phyloP scores from a whole-genome alignment of 2,797 vertebrate species.

The Rallus crepitans region DNA sequence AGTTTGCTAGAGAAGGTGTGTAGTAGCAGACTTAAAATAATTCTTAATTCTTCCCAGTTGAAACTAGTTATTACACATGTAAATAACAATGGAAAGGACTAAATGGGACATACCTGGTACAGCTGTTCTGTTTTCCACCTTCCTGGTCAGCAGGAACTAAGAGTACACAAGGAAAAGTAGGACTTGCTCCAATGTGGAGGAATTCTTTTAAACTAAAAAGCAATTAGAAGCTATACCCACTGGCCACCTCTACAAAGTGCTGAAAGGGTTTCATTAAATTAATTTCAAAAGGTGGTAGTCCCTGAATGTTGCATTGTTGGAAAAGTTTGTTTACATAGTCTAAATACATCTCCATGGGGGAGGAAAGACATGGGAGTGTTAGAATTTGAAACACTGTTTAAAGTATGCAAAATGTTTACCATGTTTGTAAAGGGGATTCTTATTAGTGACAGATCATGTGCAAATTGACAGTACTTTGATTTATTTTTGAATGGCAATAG shows the following conservation, averaged over 20 bases:
- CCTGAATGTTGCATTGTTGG: slow-evolving; percentile 42
- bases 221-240: neutral
- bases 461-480: slow-evolving; percentile 56
- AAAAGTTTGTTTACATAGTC: slow-evolving; percentile 13
- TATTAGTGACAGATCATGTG: slow-evolving; percentile 56
- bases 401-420: slow-evolving; percentile 64
- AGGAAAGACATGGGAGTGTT: neutral
- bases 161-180: neutral
- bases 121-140: neutral
- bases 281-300: neutral
- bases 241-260: neutral
- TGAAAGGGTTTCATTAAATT: neutral
- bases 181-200: neutral
- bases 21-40: neutral
- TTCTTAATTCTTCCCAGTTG: neutral
- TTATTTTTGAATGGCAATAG: slow-evolving; percentile 73
- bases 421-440: slow-evolving; percentile 68
- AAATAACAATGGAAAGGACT: neutral
- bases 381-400: slow-evolving; percentile 36
- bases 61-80: neutral
- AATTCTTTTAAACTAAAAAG: neutral
- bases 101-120: neutral
- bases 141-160: neutral
- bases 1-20: neutral
- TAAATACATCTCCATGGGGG: slow-evolving; percentile 7